Conservation (phyloP, 2,797 vertebrate species). For the Phrynocephalus vlangalii region DNA sequence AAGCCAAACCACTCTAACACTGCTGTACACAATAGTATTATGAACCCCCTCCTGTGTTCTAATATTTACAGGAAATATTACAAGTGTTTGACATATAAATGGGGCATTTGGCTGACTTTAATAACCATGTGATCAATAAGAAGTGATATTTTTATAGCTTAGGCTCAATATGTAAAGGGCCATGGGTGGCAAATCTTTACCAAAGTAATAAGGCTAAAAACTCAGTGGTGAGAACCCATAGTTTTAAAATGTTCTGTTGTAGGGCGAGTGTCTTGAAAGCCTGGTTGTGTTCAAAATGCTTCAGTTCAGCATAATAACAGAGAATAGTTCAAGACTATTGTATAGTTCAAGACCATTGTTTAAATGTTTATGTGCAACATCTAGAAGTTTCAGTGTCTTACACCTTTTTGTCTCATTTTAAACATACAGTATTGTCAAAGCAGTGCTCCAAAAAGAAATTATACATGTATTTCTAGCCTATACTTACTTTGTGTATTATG, state of each 20-base stretch:
- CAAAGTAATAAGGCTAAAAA: constrained; percentile 91
- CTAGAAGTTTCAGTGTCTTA: background rate
- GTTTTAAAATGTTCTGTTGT: constrained; percentile 71
- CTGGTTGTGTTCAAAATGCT: constrained; percentile 54
- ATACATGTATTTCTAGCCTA: background rate
- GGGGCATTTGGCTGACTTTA: constrained; percentile 96
- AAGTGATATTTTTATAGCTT: constrained; percentile 96
- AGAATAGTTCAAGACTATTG: background rate
- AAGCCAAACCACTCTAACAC: constrained; percentile 70
- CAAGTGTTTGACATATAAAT: constrained; percentile 96
- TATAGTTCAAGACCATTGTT: background rate
- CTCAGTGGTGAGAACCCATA: constrained; percentile 70
- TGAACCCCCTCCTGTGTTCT: constrained; percentile 68
- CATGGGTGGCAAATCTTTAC: constrained; percentile 87
- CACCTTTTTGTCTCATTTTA: no score
- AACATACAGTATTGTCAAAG: background rate
- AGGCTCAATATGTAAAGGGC: constrained; percentile 94
- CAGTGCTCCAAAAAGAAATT: background rate
- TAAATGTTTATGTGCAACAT: background rate
- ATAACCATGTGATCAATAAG: constrained; percentile 99
- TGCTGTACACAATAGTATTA: constrained; percentile 66
- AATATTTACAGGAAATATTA: constrained; percentile 86
- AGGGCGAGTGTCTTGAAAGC: constrained; percentile 58
- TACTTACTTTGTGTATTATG: no score
- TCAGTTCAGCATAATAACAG: background rate